These are phyloP conservation scores for Rhogogaster chlorosoma DNA, from an alignment of 2,888 invertebrate species.

Conservation along the genomic window DNA sequence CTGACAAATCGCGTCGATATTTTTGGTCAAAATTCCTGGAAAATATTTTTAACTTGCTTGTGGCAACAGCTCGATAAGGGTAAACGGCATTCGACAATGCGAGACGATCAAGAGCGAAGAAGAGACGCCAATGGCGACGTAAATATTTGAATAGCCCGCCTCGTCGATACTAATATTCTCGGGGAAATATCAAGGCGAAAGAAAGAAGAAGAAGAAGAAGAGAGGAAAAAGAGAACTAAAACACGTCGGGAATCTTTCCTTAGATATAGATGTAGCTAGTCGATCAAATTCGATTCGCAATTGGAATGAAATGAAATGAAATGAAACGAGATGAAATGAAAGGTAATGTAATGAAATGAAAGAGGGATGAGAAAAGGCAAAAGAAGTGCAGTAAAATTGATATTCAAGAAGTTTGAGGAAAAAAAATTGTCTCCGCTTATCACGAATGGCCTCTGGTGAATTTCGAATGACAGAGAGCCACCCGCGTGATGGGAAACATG, in stretches of 20 bases:
- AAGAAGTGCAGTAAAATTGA: conserved; percentile 27
- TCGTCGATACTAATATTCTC: conserved; percentile 52
- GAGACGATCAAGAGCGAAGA: background rate
- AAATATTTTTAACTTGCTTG: conserved; percentile 53
- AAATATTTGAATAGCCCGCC: conserved; percentile 62
- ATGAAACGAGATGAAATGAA: too few relatives aligned
- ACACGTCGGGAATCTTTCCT: background rate
- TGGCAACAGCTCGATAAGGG: conserved; percentile 68
- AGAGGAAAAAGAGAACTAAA: background rate
- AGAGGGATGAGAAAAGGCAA: background rate
- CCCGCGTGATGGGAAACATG: background rate
- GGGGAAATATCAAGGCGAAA: too few relatives aligned
- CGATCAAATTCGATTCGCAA: conserved; percentile 20
- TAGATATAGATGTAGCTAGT: background rate
- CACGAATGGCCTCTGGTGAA: conserved; percentile 40
- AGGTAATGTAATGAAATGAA: conserved; percentile 21
- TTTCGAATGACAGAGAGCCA: background rate
- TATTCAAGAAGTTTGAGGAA: conserved; percentile 35
- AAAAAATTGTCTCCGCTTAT: conserved; percentile 54
- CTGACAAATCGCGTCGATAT: conserved; percentile 64
- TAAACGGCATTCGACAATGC: conserved; percentile 53
- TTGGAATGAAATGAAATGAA: conserved; percentile 26
- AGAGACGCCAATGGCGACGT: conserved; percentile 51
- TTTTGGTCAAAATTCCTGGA: conserved; percentile 64
- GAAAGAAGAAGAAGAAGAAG: too few relatives aligned